phyloP scores from a whole-genome alignment of 2,888 invertebrate genomes.

The Tenthredo livida region DNA sequence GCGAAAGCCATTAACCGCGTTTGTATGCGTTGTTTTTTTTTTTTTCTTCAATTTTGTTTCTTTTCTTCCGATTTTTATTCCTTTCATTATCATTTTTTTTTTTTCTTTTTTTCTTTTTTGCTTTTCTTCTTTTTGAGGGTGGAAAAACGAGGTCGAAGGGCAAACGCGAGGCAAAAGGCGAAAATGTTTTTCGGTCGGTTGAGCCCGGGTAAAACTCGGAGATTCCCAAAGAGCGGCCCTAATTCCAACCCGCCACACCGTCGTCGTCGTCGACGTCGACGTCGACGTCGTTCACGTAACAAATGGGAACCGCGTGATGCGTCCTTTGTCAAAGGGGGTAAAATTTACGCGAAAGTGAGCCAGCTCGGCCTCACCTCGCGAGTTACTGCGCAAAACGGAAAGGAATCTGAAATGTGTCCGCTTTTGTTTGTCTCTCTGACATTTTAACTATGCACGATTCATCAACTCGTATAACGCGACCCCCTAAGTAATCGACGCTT shows the following conservation, averaged over 20 bases:
- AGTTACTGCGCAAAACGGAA: not conserved
- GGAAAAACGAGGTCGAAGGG: not conserved
- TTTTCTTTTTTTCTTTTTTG: too few relatives aligned
- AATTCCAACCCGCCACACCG: not conserved
- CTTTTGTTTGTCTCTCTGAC: constrained; percentile 25
- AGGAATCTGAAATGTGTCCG: constrained; percentile 38
- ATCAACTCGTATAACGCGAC: not conserved
- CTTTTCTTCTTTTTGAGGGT: not conserved
- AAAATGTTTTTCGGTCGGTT: constrained; percentile 12
- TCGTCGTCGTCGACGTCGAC: not conserved
- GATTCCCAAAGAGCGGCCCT: not conserved
- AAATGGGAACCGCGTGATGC: constrained; percentile 46
- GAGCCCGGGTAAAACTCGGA: constrained; percentile 22
- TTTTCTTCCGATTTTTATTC: too few relatives aligned
- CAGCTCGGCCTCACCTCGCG: not conserved
- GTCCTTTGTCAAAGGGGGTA: constrained; percentile 39
- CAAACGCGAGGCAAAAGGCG: not conserved
- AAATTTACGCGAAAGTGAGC: constrained; percentile 34
- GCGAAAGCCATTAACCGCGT: constrained; percentile 34
- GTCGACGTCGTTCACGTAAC: constrained; percentile 32
- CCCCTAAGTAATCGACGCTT: not conserved
- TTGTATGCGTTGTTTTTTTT: not conserved
- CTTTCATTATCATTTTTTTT: not conserved
- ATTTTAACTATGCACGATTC: not conserved
- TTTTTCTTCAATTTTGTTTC: not conserved